phyloP scores from a whole-genome alignment of 2,113 vertebrate genomes.

The Equus przewalskii region DNA sequence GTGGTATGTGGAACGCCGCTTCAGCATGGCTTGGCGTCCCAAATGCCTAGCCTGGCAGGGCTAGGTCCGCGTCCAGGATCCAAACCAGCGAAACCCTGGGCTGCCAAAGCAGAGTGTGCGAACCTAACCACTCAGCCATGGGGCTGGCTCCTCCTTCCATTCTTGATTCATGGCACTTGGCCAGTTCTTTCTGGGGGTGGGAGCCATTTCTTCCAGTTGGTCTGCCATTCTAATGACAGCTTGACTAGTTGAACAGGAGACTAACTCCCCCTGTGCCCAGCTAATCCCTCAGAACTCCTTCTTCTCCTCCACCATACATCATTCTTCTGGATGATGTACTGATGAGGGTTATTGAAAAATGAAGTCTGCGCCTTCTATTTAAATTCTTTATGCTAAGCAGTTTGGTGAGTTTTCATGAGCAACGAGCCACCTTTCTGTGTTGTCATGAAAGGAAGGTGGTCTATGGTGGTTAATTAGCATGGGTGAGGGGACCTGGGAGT shows the following conservation, averaged over 20 bases:
- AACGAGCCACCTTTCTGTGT: neutral
- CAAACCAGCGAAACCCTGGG: too few species aligned
- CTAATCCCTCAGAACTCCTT: neutral
- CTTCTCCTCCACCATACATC: too few species aligned
- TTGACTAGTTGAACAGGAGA: neutral
- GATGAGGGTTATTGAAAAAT: neutral
- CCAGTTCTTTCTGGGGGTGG: neutral
- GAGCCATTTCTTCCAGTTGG: fast-evolving
- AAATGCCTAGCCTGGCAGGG: too few species aligned
- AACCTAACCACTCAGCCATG: too few species aligned
- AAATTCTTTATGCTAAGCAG: neutral
- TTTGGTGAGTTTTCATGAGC: neutral
- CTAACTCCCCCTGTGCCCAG: too few species aligned
- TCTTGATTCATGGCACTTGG: neutral
- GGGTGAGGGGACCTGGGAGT: too few species aligned
- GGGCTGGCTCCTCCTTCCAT: neutral
- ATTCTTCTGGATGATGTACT: neutral
- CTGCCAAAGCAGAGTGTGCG: too few species aligned
- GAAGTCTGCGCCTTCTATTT: neutral
- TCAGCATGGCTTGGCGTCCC: too few species aligned
- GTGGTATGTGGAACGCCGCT: too few species aligned
- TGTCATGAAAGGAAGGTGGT: neutral
- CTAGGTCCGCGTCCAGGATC: too few species aligned
- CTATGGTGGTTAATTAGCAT: neutral
- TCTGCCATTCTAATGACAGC: neutral